These are phyloP conservation scores for Hippocampus guttulatus DNA, from an alignment of 2,113 vertebrate genomes.

Conservation along the genomic window DNA sequence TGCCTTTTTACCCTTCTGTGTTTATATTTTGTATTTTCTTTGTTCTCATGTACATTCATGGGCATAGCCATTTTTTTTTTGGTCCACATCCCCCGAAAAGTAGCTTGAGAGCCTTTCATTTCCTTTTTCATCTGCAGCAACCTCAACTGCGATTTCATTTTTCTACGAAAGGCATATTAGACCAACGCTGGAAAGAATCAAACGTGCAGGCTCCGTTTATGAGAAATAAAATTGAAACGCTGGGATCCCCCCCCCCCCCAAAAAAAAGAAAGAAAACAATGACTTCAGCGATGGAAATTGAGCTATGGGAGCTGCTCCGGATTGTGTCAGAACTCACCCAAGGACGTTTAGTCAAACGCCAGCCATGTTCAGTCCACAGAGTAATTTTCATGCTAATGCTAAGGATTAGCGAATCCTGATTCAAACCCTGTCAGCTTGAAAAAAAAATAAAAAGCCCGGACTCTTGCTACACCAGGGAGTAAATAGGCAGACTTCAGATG, in stretches of 20 bases:
- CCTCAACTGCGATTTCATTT: neutral
- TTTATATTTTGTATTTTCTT: constrained; percentile 4
- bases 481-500: too few relatives aligned
- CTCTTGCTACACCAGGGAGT: too few relatives aligned
- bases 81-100: constrained; percentile 6
- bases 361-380: too few relatives aligned
- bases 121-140: constrained; percentile 26
- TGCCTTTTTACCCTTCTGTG: neutral
- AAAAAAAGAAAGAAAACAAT: neutral
- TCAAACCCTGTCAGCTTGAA: too few relatives aligned
- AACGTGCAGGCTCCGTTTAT: neutral
- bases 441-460: too few relatives aligned
- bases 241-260: too few relatives aligned
- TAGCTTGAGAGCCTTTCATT: constrained; percentile 25
- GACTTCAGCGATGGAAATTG: neutral
- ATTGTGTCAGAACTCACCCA: too few relatives aligned
- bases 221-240: neutral
- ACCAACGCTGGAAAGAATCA: neutral
- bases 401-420: too few relatives aligned
- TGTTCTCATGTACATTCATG: neutral
- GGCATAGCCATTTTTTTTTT: constrained; percentile 7
- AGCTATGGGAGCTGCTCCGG: neutral
- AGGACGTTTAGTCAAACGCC: too few relatives aligned
- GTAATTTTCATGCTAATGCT: too few relatives aligned
- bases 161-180: neutral